Evolutionary conservation across 1,140 invertebrate genomes (phyloP).

Genomic region (honey bee (Apis mellifera)): DNA sequence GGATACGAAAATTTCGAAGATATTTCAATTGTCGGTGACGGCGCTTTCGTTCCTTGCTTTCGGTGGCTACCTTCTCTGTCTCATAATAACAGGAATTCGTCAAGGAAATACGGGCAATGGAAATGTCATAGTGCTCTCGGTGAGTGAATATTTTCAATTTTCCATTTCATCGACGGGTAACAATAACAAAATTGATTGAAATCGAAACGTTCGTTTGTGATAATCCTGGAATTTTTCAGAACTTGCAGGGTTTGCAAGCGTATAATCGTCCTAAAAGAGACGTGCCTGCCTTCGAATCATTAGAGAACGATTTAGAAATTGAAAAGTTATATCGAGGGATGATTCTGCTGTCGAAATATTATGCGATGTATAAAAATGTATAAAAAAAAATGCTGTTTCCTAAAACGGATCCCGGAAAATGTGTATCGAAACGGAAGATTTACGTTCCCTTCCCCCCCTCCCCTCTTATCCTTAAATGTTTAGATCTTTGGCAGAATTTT

Average conservation of each 20-base stretch:
- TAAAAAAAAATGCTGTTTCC: neutral
- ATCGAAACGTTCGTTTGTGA: neutral
- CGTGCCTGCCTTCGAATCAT: constrained; percentile 54
- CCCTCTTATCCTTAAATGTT: too few species aligned
- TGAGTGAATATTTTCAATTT: constrained; percentile 52
- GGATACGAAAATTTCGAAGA: constrained; percentile 83
- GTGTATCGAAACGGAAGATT: too few species aligned
- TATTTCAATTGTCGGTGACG: constrained; percentile 88
- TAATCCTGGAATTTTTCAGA: constrained; percentile 48
- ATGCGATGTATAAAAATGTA: constrained; percentile 60
- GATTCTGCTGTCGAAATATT: constrained; percentile 75
- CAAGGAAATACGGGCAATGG: constrained; percentile 59
- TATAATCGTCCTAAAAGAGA: constrained; percentile 71
- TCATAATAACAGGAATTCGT: constrained; percentile 87
- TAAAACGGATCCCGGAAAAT: neutral
- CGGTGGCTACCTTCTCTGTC: constrained; percentile 88
- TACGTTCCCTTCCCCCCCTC: too few species aligned
- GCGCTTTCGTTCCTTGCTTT: constrained; percentile 89
- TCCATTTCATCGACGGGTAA: neutral
- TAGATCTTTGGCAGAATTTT: neutral
- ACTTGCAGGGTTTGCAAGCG: constrained; percentile 65
- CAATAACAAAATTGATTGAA: neutral
- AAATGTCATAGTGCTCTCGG: constrained; percentile 76
- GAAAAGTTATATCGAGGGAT: constrained; percentile 75
- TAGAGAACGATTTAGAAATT: constrained; percentile 67